Base-by-base conservation (phyloP, 2,113 vertebrate species). In the Stigmatopora nigra region DNA sequence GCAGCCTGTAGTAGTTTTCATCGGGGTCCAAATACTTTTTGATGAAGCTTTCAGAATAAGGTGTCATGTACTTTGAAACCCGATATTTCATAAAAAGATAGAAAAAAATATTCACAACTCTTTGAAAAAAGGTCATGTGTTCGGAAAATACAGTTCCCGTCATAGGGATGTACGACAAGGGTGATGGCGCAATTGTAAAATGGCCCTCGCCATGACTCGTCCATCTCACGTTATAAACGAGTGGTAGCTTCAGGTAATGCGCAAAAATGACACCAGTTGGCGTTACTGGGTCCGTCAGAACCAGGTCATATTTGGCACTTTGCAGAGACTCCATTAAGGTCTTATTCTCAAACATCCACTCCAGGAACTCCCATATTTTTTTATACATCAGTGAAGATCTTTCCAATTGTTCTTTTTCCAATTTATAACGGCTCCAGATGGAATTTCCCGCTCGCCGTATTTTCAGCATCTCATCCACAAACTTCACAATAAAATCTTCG, bases 151-250 rank as follows among this genome's bases (percentile, higher is more conserved):
- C 61, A 5, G 61, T 65, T 5, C 62, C 60, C 9, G 75, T 63
- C 20, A 69, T 55, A 49, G 57, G 56, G 41, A 87, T 16, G 17
- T 87, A 89, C n/a, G 87, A 90, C 3, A 84, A 69, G 60, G 87
- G 89, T 46, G 87, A 82, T 0, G 88, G 87, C 7, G 85, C 86
- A 7, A 84, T 78, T 35, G 58, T 19, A 53, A 83, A 84, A 67
- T 88, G 89, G 1, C 82, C 87, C 58, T 89, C 88, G 19, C 80
- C 82, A 0, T 74, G 48, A 66, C 55, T 56, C 3, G 79, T 82
- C 88, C 85, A 88, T 41, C 87, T 82, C 53, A 79, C 84, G 76
- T 89, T 88, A 7, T 82, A 80, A 61, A 88, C 86, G 17, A 88
- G 57, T 16, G 88, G 88, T 15, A 88, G 47, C 22, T 46, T 69